Conservation (phyloP, 2,113 vertebrate species). For the Connochaetes taurinus region DNA sequence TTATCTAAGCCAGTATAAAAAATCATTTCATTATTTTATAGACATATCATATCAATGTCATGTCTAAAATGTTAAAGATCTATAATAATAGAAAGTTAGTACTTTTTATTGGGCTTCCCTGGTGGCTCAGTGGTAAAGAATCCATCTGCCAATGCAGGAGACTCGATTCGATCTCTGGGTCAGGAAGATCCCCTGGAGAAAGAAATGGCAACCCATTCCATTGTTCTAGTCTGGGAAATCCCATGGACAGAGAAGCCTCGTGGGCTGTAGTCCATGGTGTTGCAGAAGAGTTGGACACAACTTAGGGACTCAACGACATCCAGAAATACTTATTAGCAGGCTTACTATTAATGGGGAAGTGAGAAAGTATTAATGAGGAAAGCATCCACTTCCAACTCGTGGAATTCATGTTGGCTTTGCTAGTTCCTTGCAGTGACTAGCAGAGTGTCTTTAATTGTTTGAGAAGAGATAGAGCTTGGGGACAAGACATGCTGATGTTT, state of each 20-base stretch:
- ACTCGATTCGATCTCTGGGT: background rate
- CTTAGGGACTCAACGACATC: background rate
- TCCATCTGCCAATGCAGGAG: background rate
- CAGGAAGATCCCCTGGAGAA: background rate
- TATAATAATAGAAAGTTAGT: background rate
- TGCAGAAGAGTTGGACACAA: background rate
- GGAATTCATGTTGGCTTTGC: background rate
- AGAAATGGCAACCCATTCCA: background rate
- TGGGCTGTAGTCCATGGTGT: background rate
- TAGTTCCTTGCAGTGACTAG: background rate
- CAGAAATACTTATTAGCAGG: background rate
- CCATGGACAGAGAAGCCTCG: background rate
- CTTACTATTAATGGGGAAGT: background rate
- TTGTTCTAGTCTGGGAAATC: background rate
- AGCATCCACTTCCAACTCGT: background rate
- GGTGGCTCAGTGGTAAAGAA: background rate
- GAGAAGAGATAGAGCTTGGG: background rate
- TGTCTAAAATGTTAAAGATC: background rate
- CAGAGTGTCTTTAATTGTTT: background rate
- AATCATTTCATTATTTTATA: background rate
- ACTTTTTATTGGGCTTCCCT: background rate
- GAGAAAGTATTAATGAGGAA: background rate
- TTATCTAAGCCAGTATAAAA: background rate
- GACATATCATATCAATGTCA: background rate
- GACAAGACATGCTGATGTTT: background rate